A percentile compares a stretch with the other conserved stretches of the same genome.
phyloP scores from a whole-genome alignment of 2,113 vertebrate species.

The Cynopterus brachyotis region DNA sequence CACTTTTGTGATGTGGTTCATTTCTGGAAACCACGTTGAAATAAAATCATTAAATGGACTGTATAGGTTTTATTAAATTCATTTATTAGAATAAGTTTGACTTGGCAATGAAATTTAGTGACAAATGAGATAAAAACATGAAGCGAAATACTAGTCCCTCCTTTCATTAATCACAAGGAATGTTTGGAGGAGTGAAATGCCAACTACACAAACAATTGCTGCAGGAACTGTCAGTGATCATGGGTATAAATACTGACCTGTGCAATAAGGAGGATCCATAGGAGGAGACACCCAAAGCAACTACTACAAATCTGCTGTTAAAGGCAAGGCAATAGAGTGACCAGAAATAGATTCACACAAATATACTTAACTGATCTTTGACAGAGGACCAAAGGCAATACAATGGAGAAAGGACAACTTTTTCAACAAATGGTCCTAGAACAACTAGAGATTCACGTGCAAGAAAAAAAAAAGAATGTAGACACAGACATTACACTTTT shows the following conservation, averaged over 20 bases:
- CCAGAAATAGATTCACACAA: neutral
- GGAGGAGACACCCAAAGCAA: neutral
- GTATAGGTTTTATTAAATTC: neutral
- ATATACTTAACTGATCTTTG: neutral
- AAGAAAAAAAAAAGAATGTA: neutral
- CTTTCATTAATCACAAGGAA: neutral
- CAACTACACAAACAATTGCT: neutral
- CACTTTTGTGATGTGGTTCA: neutral
- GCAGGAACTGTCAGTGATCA: neutral
- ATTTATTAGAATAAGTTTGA: conserved; percentile 17
- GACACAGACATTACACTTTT: neutral
- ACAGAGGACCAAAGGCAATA: neutral
- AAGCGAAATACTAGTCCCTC: neutral
- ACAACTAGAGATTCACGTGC: neutral
- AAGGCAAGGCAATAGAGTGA: neutral
- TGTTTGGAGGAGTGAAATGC: neutral
- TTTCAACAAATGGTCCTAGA: neutral
- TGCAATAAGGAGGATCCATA: neutral
- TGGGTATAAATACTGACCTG: neutral
- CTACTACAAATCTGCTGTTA: neutral
- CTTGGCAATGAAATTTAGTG: neutral
- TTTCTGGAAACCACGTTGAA: conserved; percentile 2
- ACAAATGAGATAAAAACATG: neutral
- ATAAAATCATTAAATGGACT: neutral
- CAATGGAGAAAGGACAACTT: neutral